Evolutionary conservation across 2,888 invertebrate species (phyloP).

Genomic region (Lasioglossum lativentre): DNA sequence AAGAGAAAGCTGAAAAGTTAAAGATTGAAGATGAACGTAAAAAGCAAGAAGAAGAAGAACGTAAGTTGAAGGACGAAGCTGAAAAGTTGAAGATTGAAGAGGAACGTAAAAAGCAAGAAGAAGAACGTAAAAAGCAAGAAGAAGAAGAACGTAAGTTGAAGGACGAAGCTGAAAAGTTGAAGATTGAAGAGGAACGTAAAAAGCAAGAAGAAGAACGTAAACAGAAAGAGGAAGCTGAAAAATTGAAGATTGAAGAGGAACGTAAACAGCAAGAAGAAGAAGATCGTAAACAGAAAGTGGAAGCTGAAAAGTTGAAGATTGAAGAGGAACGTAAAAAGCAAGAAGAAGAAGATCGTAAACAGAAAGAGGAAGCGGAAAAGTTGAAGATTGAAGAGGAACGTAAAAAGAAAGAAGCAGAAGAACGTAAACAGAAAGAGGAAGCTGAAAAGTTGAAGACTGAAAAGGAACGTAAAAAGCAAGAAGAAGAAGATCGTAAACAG

Average conservation of each 20-base stretch:
- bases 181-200: slow-evolving; percentile 58
- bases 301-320: slow-evolving; percentile 60
- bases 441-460: slow-evolving; percentile 44
- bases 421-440: slow-evolving; percentile 54
- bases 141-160: slow-evolving; percentile 62
- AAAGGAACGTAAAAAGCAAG: slow-evolving; percentile 68
- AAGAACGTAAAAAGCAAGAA: slow-evolving; percentile 41
- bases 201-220: slow-evolving; percentile 56
- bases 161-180: slow-evolving; percentile 50
- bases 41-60: slow-evolving; percentile 60
- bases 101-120: slow-evolving; percentile 48
- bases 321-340: slow-evolving; percentile 53
- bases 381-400: slow-evolving; percentile 55
- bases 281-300: slow-evolving; percentile 61
- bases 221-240: slow-evolving; percentile 57
- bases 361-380: slow-evolving; percentile 61
- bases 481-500: slow-evolving; percentile 61
- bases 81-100: slow-evolving; percentile 61
- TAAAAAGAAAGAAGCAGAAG: slow-evolving; percentile 56
- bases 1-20: slow-evolving; percentile 58
- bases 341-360: slow-evolving; percentile 67
- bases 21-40: slow-evolving; percentile 54
- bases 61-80: slow-evolving; percentile 54
- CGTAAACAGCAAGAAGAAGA: slow-evolving; percentile 61
- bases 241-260: slow-evolving; percentile 47